Conservation (phyloP, 2,113 vertebrate genomes). For the Euleptes europaea region DNA sequence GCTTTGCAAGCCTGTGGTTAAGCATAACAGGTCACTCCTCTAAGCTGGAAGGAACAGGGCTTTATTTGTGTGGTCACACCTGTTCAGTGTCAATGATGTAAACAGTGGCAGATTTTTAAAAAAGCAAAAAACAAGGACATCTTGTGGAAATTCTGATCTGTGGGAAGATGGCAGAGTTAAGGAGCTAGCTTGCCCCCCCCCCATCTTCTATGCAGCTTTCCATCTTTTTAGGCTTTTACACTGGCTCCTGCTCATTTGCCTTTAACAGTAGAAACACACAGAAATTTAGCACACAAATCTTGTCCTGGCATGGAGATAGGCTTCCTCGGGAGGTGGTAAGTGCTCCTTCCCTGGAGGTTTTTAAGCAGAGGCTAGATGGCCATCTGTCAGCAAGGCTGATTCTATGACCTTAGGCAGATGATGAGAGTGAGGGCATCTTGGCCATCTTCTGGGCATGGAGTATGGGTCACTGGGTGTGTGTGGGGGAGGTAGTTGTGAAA, state of each 20-base stretch:
- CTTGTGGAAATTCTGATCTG: not conserved
- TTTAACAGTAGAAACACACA: not conserved
- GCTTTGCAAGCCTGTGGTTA: not conserved
- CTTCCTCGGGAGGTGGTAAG: too few relatives aligned
- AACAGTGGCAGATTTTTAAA: not conserved
- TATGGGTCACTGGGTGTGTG: too few relatives aligned
- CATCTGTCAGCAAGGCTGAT: too few relatives aligned
- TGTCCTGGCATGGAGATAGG: not conserved
- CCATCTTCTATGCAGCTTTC: not conserved
- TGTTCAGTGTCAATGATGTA: not conserved
- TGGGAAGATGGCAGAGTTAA: not conserved
- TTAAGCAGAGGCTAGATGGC: too few relatives aligned
- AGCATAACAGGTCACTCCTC: not conserved
- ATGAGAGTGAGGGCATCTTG: too few relatives aligned
- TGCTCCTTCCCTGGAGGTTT: too few relatives aligned
- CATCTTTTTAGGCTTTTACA: too few relatives aligned
- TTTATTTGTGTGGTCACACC: not conserved
- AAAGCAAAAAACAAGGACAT: not conserved
- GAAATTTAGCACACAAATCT: not conserved
- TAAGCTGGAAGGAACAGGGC: not conserved
- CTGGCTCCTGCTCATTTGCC: not conserved
- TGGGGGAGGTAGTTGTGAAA: too few relatives aligned
- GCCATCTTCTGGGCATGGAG: too few relatives aligned
- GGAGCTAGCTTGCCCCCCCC: too few relatives aligned
- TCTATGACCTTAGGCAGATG: too few relatives aligned